These are phyloP conservation scores for Pangasius mekongensis DNA, from an alignment of 2,797 vertebrate species.

Conservation along the genomic window DNA sequence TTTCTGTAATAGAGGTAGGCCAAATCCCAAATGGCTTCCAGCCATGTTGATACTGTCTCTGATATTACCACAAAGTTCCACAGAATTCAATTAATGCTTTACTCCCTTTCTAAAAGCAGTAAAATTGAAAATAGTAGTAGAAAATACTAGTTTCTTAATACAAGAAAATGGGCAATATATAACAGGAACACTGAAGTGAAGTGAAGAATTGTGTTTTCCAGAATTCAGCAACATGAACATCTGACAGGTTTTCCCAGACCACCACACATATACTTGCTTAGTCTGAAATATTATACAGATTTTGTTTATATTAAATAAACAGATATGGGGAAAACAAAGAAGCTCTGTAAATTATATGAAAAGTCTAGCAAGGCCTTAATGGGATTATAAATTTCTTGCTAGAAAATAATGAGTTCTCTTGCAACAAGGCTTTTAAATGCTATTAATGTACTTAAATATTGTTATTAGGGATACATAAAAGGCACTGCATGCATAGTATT, in stretches of 20 bases:
- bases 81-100: background rate
- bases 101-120: background rate
- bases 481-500: background rate
- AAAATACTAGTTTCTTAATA: background rate
- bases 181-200: background rate
- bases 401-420: background rate
- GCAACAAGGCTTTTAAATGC: background rate
- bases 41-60: background rate
- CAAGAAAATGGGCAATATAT: background rate
- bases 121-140: too few species aligned
- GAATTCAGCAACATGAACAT: background rate
- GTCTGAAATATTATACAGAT: background rate
- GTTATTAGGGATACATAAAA: background rate
- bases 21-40: background rate
- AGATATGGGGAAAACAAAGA: background rate
- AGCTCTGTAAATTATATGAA: background rate
- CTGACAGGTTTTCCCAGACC: background rate
- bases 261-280: background rate
- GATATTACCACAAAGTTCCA: background rate
- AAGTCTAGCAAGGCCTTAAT: background rate
- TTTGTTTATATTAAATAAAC: background rate
- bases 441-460: background rate
- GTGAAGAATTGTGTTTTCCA: too few species aligned
- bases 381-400: background rate
- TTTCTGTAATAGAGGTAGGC: background rate